Evolutionary conservation across 2,113 vertebrate genomes (phyloP).

Genomic region (Piprites chloris): DNA sequence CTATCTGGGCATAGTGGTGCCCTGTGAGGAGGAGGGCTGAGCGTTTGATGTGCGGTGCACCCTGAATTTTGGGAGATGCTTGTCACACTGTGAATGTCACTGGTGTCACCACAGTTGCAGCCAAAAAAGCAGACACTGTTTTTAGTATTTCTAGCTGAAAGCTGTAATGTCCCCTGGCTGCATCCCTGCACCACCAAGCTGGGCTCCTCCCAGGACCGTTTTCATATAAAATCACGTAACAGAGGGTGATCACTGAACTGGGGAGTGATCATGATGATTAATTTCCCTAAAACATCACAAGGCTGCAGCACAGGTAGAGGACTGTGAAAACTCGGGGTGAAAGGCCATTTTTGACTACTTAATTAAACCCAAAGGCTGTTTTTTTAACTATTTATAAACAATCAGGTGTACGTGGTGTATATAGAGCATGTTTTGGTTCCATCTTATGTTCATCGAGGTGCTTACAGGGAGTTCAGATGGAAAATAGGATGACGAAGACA

Average conservation of each 20-base stretch:
- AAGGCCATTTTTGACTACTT: not conserved
- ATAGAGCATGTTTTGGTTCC: not conserved
- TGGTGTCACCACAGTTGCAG: accelerated
- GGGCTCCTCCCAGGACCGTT: not conserved
- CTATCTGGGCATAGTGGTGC: not conserved
- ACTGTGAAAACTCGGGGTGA: not conserved
- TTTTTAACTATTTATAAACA: not conserved
- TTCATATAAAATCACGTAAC: not conserved
- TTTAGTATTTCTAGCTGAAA: not conserved
- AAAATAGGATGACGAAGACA: accelerated
- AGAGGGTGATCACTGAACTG: not conserved
- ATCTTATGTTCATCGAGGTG: not conserved
- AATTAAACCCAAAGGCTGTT: not conserved
- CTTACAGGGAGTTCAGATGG: accelerated
- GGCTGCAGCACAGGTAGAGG: not conserved
- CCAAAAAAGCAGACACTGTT: not conserved
- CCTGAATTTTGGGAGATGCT: not conserved
- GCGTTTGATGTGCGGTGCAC: accelerated
- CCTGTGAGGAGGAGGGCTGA: not conserved
- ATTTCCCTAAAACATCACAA: not conserved
- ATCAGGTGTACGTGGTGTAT: not conserved
- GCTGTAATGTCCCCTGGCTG: not conserved
- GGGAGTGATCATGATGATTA: not conserved
- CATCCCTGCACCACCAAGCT: not conserved
- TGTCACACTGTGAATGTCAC: accelerated